phyloP scores from a whole-genome alignment of 2,113 vertebrate species.

The Trachemys scripta region DNA sequence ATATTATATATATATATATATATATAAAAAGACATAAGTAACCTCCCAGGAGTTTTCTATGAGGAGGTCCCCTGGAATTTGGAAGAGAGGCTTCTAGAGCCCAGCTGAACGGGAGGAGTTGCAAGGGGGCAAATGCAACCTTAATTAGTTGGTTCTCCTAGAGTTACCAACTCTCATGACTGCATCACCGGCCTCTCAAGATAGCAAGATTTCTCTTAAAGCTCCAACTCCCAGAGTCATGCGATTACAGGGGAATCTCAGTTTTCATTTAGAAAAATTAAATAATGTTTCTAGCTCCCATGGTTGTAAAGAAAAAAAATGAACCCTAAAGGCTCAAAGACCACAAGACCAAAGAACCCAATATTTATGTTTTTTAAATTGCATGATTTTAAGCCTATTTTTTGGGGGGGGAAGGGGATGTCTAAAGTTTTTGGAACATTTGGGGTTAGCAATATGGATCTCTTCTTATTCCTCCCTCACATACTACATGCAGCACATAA shows the following conservation, averaged over 20 bases:
- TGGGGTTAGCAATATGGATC: not conserved
- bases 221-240: not conserved
- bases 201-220: not conserved
- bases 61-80: not conserved
- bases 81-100: not conserved
- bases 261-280: not conserved
- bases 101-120: not conserved
- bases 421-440: not conserved
- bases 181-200: not conserved
- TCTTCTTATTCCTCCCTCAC: not conserved
- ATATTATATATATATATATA: too few relatives aligned
- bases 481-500: not conserved
- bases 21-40: not conserved
- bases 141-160: not conserved
- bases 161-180: rapidly evolving
- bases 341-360: not conserved
- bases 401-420: too few relatives aligned
- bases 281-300: not conserved
- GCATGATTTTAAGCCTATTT: not conserved
- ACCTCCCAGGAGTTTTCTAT: not conserved
- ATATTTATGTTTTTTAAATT: not conserved
- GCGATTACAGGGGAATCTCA: not conserved
- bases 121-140: not conserved
- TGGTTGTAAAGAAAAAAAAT: not conserved
- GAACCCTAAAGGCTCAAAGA: not conserved